These are phyloP conservation scores for Sepiola atlantica DNA, from an alignment of 2,888 invertebrate species.

Conservation along the genomic window DNA sequence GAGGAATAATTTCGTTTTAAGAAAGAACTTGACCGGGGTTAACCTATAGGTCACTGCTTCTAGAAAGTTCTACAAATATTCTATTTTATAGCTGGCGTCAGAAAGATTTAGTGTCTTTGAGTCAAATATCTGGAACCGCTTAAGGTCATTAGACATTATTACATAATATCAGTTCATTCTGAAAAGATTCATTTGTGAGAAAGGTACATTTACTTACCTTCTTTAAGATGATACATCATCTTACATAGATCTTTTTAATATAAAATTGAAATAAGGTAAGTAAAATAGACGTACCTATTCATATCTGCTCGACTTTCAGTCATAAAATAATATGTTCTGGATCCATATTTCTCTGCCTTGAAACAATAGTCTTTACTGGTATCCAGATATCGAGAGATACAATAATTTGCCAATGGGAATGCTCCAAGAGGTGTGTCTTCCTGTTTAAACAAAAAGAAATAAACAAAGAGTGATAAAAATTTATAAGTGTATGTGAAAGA, in stretches of 20 bases:
- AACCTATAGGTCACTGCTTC: too few species aligned
- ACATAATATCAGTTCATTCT: too few species aligned
- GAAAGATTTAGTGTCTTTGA: too few species aligned
- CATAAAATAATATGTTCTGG: slow-evolving; percentile 83
- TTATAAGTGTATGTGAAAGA: neutral
- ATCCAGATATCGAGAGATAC: slow-evolving; percentile 80
- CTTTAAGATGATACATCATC: too few species aligned
- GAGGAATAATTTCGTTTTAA: too few species aligned
- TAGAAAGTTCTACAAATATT: too few species aligned
- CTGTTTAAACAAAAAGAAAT: slow-evolving; percentile 54
- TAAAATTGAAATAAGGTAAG: neutral
- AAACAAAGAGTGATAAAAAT: neutral
- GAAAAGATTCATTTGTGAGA: too few species aligned
- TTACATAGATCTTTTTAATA: neutral
- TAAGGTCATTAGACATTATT: too few species aligned
- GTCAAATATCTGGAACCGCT: too few species aligned
- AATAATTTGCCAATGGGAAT: slow-evolving; percentile 88
- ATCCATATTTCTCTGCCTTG: slow-evolving; percentile 73
- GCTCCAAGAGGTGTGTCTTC: slow-evolving; percentile 86
- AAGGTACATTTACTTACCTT: too few species aligned
- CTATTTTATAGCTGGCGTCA: too few species aligned
- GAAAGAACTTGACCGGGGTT: too few species aligned
- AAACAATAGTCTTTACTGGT: slow-evolving; percentile 72
- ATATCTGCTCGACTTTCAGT: slow-evolving; percentile 64
- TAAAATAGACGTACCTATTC: slow-evolving; percentile 58